Conservation (phyloP, 1,140 invertebrate genomes). For the Asobara japonica region DNA sequence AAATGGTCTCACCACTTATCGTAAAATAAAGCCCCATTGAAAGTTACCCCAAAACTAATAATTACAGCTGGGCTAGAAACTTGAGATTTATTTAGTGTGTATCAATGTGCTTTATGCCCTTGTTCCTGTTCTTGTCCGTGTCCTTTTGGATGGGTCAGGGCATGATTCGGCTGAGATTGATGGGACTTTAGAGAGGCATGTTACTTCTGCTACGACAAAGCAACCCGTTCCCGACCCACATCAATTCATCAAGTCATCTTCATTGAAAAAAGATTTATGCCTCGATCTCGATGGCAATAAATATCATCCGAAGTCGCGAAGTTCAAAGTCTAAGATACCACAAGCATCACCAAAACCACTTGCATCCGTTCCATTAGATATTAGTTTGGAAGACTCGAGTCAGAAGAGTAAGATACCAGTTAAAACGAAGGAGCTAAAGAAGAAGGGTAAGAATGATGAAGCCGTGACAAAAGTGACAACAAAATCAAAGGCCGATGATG, state of each 20-base stretch:
- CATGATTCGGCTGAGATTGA: conserved; percentile 67
- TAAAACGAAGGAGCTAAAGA: conserved; percentile 50
- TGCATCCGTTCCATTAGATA: conserved; percentile 29
- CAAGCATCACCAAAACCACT: conserved; percentile 32
- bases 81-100: conserved; percentile 63
- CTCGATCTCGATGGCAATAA: conserved; percentile 52
- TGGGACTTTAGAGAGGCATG: conserved; percentile 66
- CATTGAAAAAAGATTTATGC: conserved; percentile 52
- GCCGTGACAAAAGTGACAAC: conserved; percentile 15
- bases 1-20: background rate
- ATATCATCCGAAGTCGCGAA: conserved; percentile 38
- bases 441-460: conserved; percentile 7
- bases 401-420: conserved; percentile 64
- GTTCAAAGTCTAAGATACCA: conserved; percentile 39
- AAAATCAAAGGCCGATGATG: background rate
- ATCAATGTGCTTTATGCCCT: conserved; percentile 68
- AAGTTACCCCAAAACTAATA: conserved; percentile 21
- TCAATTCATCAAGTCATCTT: conserved; percentile 54
- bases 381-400: conserved; percentile 34
- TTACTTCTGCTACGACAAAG: conserved; percentile 63
- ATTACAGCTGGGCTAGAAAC: conserved; percentile 57
- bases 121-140: conserved; percentile 66
- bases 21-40: background rate
- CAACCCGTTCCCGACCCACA: conserved; percentile 62
- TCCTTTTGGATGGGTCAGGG: conserved; percentile 67